Evolutionary conservation across 2,797 vertebrate genomes (phyloP).

Genomic region (Telmatherina bonti): DNA sequence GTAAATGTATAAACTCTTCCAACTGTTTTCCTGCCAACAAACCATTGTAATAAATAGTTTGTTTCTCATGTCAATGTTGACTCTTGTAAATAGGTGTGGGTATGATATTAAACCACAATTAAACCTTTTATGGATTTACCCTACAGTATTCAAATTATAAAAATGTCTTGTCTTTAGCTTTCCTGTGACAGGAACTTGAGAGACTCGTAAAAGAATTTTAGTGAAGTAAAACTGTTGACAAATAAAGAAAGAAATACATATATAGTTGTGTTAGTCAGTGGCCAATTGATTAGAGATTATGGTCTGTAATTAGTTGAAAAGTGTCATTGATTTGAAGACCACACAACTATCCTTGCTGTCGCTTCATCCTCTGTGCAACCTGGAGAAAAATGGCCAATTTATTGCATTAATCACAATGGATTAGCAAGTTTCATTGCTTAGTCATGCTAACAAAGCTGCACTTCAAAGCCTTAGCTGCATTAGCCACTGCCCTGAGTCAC

Average conservation of each 20-base stretch:
- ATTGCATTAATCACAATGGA: constrained; percentile 87
- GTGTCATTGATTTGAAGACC: constrained; percentile 37
- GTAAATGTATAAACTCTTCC: neutral
- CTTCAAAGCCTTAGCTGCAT: constrained; percentile 78
- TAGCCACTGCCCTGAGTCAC: constrained; percentile 62
- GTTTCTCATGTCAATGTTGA: neutral
- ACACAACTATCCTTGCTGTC: constrained; percentile 31
- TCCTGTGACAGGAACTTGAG: neutral
- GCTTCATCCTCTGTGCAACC: constrained; percentile 53
- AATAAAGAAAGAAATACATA: neutral
- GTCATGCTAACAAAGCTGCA: constrained; percentile 80
- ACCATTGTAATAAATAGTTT: neutral
- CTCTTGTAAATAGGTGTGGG: neutral
- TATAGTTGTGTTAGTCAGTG: neutral
- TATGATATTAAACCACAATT: neutral
- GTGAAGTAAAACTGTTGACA: neutral
- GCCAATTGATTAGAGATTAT: neutral
- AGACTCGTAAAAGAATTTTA: neutral
- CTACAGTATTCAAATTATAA: too few species aligned
- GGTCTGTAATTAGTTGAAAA: constrained; percentile 10
- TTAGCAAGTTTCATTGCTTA: constrained; percentile 84
- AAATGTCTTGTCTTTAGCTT: neutral
- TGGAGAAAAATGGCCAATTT: constrained; percentile 81
- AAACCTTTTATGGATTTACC: too few species aligned
- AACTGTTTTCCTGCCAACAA: neutral